Percentiles rank a stretch among this genome's conserved stretches.
phyloP scores from a whole-genome alignment of 2,797 vertebrate genomes.

The Hylomyscus alleni region DNA sequence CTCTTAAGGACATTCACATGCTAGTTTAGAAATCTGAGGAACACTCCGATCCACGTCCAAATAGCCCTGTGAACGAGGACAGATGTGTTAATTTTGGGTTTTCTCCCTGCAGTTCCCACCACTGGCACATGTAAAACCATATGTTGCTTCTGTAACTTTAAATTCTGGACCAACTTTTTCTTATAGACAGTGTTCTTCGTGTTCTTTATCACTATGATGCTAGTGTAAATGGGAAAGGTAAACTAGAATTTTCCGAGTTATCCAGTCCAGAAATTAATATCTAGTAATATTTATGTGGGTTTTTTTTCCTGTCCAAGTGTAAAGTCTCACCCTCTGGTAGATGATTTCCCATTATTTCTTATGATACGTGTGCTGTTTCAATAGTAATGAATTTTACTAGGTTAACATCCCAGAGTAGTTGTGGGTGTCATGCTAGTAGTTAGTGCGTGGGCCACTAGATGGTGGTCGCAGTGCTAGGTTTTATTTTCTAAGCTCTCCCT shows the following conservation, averaged over 20 bases:
- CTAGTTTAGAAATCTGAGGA: not conserved
- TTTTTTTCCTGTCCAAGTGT: constrained; percentile 26
- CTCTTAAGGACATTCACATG: not conserved
- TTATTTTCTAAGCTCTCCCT: constrained; percentile 51
- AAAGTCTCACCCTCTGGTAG: not conserved
- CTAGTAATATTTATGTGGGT: not conserved
- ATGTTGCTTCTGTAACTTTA: not conserved
- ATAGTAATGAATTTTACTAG: not conserved
- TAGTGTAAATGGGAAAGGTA: not conserved
- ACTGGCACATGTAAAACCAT: not conserved
- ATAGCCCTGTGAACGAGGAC: not conserved
- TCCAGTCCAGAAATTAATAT: not conserved
- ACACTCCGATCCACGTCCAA: not conserved
- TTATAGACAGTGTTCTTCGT: constrained; percentile 9
- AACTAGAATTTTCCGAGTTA: constrained; percentile 18
- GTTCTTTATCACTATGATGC: not conserved
- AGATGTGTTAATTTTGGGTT: not conserved
- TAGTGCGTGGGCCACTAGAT: not conserved
- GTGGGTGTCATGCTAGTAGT: not conserved
- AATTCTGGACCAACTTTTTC: constrained; percentile 28
- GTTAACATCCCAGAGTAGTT: not conserved
- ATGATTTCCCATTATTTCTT: constrained; percentile 40
- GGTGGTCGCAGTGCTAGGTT: not conserved
- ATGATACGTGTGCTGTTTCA: constrained; percentile 7
- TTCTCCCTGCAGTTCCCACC: constrained; percentile 18